Base-by-base conservation (phyloP, 1,140 invertebrate genomes). In the Sitobion miscanthi region DNA sequence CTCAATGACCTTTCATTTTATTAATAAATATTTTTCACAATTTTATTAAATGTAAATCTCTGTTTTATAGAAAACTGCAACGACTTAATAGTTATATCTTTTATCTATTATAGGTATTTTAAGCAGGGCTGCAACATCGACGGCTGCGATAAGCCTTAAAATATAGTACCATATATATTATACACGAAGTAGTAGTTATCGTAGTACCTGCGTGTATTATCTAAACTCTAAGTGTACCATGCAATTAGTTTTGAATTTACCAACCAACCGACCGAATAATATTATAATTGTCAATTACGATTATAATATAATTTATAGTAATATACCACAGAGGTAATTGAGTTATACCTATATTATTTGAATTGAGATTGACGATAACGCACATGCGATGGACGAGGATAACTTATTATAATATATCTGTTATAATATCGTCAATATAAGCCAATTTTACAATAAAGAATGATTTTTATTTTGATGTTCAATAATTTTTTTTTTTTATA, bases 51-150 rank as follows among this genome's bases (percentile, higher is more conserved):
- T 11, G 25, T 30, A 62, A 62, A 14, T 9, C 62, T 30, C 9
- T 69, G 62, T 14, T 30, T 54, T 54, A 21, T n/a, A 69, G 25
- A 69, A 30, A 69, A 14, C 2, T 30, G 0, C 3, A 69, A n/a
- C 3, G 4, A n/a, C 3, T 30, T 11, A 30, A 11, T 11, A 69
- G 0, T n/a, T 30, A 11, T 1, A 11, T 1, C 2, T 25, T 0
- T 30, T 69, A 35, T 35, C 35, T 35, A 35, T 35, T 35, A 35
- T 35, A 14, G 20, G 5, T 69, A n/a, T 69, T 69, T 17, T 69
- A 69, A 3, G 14, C 30, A 14, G 30, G 11, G 0, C 62, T 69
- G 30, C 11, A 30, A 30, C 0, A 62, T 9, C 8, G 30, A n/a
- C 11, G 3, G 30, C 30, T 69, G 11, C n/a, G 30, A 69, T 14